Conservation (phyloP, 1,140 invertebrate genomes). For the Colletes gigas region DNA sequence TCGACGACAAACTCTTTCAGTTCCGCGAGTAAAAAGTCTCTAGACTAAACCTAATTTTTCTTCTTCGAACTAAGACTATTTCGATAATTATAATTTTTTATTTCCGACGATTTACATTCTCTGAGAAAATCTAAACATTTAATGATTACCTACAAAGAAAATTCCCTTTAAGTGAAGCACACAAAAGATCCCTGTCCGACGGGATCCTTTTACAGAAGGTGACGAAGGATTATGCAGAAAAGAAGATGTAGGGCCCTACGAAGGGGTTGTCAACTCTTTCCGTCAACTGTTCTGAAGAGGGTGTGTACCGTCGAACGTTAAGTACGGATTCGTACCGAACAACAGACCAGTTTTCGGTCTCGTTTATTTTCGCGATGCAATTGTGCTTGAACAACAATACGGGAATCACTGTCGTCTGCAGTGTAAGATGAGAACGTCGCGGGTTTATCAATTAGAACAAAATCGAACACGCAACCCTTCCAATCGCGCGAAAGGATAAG, state of each 20-base stretch:
- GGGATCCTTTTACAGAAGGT: background rate
- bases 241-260: constrained; percentile 12
- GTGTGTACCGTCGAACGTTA: constrained; percentile 35
- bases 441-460: constrained; percentile 51
- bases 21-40: constrained; percentile 45
- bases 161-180: too few relatives aligned
- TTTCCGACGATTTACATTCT: too few relatives aligned
- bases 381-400: constrained; percentile 52
- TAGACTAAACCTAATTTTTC: too few relatives aligned
- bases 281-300: constrained; percentile 7
- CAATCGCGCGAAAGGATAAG: constrained; percentile 45
- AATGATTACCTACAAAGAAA: too few relatives aligned
- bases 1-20: constrained; percentile 25
- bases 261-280: constrained; percentile 48
- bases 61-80: too few relatives aligned
- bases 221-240: background rate
- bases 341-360: constrained; percentile 27
- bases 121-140: too few relatives aligned
- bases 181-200: background rate
- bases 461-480: constrained; percentile 53
- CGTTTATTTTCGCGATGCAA: constrained; percentile 46
- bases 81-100: too few relatives aligned
- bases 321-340: constrained; percentile 18
- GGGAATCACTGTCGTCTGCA: constrained; percentile 63
- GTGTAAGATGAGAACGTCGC: constrained; percentile 56